phyloP scores from a whole-genome alignment of 2,888 invertebrate genomes.

The Mayetiola destructor region DNA sequence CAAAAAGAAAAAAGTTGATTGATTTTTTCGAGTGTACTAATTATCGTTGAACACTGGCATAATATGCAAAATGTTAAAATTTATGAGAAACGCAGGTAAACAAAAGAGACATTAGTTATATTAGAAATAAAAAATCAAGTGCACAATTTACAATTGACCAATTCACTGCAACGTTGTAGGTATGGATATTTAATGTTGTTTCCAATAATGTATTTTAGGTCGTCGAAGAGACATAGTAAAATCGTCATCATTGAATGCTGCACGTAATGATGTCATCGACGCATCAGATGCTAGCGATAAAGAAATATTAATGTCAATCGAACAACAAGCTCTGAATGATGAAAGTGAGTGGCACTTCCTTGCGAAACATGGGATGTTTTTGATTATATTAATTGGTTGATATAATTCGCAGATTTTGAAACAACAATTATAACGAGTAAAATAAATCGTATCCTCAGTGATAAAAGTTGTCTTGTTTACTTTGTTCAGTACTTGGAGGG shows the following conservation, averaged over 20 bases:
- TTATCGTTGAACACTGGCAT: background rate
- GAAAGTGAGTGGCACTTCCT: background rate
- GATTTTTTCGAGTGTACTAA: background rate
- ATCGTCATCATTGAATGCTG: background rate
- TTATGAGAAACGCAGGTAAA: conserved; percentile 19
- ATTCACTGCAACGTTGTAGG: background rate
- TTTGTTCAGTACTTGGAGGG: conserved; percentile 77
- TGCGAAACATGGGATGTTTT: background rate
- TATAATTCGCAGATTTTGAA: background rate
- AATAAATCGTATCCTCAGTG: conserved; percentile 57
- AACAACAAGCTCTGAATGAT: background rate
- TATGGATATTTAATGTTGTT: background rate
- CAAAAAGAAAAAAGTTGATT: too few species aligned
- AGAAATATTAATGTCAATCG: background rate
- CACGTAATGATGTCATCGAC: conserved; percentile 5
- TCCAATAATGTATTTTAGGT: background rate
- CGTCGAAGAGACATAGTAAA: background rate
- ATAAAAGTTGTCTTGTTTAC: conserved; percentile 66
- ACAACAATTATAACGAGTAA: conserved; percentile 39
- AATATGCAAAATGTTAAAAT: conserved; percentile 17
- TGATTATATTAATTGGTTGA: background rate
- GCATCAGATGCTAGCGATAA: background rate
- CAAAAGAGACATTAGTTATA: background rate
- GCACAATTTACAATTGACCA: background rate
- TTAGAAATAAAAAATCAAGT: background rate